Conservation (phyloP, 2,113 vertebrate species). For the Myiagra hebetior region DNA sequence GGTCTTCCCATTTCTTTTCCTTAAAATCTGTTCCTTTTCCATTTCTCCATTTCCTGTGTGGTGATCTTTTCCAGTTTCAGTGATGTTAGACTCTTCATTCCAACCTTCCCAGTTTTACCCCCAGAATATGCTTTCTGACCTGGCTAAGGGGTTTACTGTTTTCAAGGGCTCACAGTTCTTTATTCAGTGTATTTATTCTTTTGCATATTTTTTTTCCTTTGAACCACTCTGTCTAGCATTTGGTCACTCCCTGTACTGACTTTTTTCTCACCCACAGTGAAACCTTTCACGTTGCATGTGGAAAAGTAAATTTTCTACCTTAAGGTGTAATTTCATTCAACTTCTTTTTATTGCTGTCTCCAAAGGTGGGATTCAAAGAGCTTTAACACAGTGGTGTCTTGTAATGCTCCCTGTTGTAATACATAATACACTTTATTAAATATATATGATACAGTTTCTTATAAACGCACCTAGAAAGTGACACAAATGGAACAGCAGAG, state of each 20-base stretch:
- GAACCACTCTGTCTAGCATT: not conserved
- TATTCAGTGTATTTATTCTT: not conserved
- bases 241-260: not conserved
- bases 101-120: not conserved
- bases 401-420: not conserved
- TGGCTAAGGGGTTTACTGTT: not conserved
- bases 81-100: not conserved
- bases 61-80: not conserved
- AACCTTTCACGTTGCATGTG: not conserved
- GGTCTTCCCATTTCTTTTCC: not conserved
- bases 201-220: not conserved
- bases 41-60: not conserved
- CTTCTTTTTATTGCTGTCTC: not conserved
- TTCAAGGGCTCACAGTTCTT: not conserved
- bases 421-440: not conserved
- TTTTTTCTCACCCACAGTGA: not conserved
- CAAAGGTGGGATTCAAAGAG: not conserved
- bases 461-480: not conserved
- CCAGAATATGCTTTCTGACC: not conserved
- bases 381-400: not conserved
- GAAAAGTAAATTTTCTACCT: not conserved
- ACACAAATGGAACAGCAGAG: not conserved
- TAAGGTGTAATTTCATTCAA: not conserved
- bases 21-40: not conserved
- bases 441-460: not conserved